Conservation (phyloP, 2,113 vertebrate genomes). For the Rhynchomys soricoides region DNA sequence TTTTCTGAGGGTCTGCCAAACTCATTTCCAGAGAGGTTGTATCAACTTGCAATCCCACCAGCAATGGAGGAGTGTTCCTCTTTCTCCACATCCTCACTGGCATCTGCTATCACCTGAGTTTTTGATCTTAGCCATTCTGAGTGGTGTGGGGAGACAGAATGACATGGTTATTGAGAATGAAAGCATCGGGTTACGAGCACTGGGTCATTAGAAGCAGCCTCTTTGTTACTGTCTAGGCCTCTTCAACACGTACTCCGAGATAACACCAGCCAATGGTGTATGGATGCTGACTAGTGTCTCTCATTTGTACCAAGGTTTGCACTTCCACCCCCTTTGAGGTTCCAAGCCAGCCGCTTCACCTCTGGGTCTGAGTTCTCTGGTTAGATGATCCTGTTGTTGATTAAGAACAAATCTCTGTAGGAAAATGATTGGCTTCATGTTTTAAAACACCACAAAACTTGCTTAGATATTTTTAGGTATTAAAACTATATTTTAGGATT, state of each 20-base stretch:
- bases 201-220: neutral
- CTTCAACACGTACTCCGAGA: neutral
- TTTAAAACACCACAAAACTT: neutral
- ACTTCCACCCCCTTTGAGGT: neutral
- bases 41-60: too few relatives aligned
- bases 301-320: neutral
- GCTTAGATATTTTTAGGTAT: neutral
- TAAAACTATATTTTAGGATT: conserved; percentile 38
- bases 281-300: neutral
- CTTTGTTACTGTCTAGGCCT: neutral
- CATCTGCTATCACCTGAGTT: too few relatives aligned
- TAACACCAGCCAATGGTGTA: neutral
- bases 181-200: neutral
- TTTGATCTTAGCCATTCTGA: too few relatives aligned
- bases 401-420: neutral
- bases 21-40: too few relatives aligned
- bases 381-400: neutral
- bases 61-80: too few relatives aligned
- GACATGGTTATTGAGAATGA: neutral
- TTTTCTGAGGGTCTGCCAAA: too few relatives aligned
- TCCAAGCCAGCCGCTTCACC: neutral
- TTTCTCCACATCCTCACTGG: too few relatives aligned
- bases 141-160: neutral
- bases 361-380: neutral
- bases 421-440: neutral